Percentiles rank a stretch among this genome's conserved stretches.
These are phyloP conservation scores for Mystacornis crossleyi DNA, from an alignment of 2,113 vertebrate genomes.

Conservation along the genomic window DNA sequence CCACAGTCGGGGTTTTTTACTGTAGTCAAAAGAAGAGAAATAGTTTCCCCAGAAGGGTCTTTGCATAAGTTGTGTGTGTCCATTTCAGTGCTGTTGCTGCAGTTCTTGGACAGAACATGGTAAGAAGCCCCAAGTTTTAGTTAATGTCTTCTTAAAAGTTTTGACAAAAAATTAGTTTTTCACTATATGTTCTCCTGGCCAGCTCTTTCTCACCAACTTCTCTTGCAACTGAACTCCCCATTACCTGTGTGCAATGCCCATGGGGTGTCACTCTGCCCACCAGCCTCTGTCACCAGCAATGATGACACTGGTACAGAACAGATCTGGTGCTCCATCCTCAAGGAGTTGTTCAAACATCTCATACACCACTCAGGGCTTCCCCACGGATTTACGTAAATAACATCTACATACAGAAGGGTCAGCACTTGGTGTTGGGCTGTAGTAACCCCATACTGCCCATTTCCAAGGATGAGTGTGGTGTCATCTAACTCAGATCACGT, in stretches of 20 bases:
- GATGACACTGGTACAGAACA: background rate
- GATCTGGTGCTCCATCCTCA: background rate
- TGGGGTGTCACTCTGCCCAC: background rate
- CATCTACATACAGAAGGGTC: background rate
- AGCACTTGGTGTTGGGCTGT: background rate
- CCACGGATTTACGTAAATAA: background rate
- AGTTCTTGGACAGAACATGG: background rate
- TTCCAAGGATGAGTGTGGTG: background rate
- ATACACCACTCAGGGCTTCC: background rate
- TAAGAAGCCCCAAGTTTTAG: background rate
- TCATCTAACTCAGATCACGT: background rate
- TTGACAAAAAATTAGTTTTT: background rate
- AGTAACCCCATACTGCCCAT: background rate
- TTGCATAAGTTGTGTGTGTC: background rate
- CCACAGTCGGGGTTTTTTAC: background rate
- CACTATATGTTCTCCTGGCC: background rate
- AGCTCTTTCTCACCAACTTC: background rate
- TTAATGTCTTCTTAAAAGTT: background rate
- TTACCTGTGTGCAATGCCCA: background rate
- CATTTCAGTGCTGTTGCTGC: background rate
- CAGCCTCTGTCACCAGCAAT: fast-evolving
- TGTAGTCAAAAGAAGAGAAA: conserved; percentile 24
- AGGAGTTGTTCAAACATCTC: background rate
- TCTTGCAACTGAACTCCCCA: background rate
- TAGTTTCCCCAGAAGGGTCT: background rate